phyloP scores from a whole-genome alignment of 2,797 vertebrate genomes.

The Pangasius macronema region DNA sequence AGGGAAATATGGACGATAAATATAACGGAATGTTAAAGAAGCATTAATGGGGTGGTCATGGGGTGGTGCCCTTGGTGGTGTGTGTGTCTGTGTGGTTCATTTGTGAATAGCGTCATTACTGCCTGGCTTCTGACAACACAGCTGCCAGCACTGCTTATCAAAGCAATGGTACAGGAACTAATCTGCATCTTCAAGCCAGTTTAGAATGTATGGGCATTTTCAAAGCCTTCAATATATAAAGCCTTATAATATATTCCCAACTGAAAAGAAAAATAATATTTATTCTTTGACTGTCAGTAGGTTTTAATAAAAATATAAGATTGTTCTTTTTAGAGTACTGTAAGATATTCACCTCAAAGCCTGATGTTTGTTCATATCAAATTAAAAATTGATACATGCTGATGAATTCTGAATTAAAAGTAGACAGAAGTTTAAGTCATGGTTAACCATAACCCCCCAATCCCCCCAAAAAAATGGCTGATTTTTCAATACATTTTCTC shows the following conservation, averaged over 20 bases:
- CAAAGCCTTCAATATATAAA: not conserved
- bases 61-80: not conserved
- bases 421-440: not conserved
- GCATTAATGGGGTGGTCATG: not conserved
- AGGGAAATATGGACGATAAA: constrained; percentile 56
- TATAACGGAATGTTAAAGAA: not conserved
- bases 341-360: constrained; percentile 69
- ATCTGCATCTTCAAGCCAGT: not conserved
- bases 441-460: not conserved
- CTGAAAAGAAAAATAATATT: not conserved
- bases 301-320: not conserved
- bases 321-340: constrained; percentile 35
- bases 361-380: not conserved
- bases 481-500: not conserved
- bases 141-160: not conserved
- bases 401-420: not conserved
- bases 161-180: not conserved
- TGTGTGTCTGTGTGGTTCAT: not conserved
- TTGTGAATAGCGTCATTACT: not conserved
- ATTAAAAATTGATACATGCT: not conserved
- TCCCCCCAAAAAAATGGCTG: not conserved
- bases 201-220: not conserved
- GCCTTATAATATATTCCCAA: not conserved
- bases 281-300: not conserved
- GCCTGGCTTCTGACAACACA: not conserved